Evolutionary conservation across 1,140 invertebrate species (phyloP).

Genomic region (Cyphomyrmex costatus): DNA sequence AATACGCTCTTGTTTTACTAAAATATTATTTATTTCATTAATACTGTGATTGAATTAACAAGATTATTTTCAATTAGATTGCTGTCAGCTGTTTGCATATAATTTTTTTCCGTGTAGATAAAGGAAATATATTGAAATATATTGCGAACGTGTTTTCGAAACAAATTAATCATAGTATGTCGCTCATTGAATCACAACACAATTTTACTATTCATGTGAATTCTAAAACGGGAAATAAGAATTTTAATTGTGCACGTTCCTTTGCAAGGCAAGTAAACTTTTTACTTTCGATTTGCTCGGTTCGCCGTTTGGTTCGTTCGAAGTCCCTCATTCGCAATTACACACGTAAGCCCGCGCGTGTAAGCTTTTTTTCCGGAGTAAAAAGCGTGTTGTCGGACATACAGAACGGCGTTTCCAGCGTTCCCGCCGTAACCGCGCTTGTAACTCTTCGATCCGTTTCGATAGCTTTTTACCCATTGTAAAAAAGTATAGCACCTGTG

Average conservation of each 20-base stretch:
- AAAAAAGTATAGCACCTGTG: conserved; percentile 49
- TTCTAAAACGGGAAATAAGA: neutral
- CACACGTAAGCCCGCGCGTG: neutral
- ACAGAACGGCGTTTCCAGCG: conserved; percentile 16
- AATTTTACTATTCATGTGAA: neutral
- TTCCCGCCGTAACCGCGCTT: conserved; percentile 32
- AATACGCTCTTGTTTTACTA: too few species aligned
- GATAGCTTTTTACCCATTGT: conserved; percentile 50
- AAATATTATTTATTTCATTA: too few species aligned
- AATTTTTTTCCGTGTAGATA: neutral
- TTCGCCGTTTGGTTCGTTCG: neutral
- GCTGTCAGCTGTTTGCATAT: too few species aligned
- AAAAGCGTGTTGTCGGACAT: conserved; percentile 47
- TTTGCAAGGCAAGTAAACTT: conserved; percentile 10
- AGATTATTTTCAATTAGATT: too few species aligned
- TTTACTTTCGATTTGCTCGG: conserved; percentile 26
- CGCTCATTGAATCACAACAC: neutral
- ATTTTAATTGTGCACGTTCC: neutral
- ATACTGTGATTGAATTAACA: too few species aligned
- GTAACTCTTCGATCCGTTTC: conserved; percentile 52
- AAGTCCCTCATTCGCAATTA: conserved; percentile 28
- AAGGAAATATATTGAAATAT: neutral
- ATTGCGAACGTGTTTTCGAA: neutral
- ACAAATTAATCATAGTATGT: neutral
- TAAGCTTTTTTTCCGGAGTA: conserved; percentile 18